A percentile compares a stretch with the other conserved stretches of the same genome.
Evolutionary conservation across 2,888 invertebrate genomes (phyloP).

Genomic region (Myathropa florea): DNA sequence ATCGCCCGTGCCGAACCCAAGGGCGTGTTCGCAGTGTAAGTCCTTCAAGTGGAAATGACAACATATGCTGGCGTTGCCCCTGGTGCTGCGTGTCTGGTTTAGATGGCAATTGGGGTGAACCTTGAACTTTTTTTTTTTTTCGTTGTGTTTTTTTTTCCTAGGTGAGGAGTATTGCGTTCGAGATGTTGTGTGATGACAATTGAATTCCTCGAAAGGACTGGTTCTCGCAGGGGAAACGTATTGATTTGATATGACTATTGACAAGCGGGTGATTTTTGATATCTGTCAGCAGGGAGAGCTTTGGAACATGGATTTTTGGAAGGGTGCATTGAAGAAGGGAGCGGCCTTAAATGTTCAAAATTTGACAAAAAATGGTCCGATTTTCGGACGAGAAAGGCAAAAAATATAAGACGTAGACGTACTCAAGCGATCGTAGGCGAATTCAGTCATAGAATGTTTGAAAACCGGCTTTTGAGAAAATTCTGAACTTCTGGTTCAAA

Average conservation of each 20-base stretch:
- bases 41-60: slow-evolving; percentile 32
- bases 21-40: slow-evolving; percentile 31
- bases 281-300: too few relatives aligned
- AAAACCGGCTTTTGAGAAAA: too few relatives aligned
- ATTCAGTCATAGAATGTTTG: too few relatives aligned
- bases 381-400: too few relatives aligned
- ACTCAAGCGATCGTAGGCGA: too few relatives aligned
- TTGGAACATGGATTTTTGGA: too few relatives aligned
- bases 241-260: not conserved
- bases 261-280: not conserved
- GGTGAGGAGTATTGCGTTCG: not conserved
- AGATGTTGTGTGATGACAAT: not conserved
- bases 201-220: not conserved
- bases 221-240: not conserved
- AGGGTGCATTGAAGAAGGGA: too few relatives aligned
- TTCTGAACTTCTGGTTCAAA: too few relatives aligned
- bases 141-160: too few relatives aligned
- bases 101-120: not conserved
- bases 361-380: too few relatives aligned
- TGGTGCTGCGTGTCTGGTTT: not conserved
- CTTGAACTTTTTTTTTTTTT: not conserved
- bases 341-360: too few relatives aligned
- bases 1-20: slow-evolving; percentile 10
- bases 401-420: too few relatives aligned
- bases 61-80: not conserved